Evolutionary conservation across 1,140 invertebrate genomes (phyloP), one percentile per base, ranked within the genome.

Genomic region (Bathynomus jamesi): DNA sequence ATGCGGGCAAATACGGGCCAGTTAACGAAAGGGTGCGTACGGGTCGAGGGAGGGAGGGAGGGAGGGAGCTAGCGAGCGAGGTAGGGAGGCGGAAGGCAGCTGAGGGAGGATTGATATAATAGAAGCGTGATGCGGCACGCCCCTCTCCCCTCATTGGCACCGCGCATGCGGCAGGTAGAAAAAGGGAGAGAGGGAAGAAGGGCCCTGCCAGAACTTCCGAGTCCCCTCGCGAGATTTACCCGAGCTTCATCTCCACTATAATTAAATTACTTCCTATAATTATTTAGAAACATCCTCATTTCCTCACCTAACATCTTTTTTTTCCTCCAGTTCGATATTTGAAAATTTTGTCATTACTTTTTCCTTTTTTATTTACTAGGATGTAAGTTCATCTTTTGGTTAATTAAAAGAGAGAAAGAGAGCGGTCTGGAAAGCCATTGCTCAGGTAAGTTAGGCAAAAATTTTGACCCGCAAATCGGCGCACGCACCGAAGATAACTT

Each of bases 211-310:
- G 2, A 2, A 53, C 40, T 53, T 53, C 40, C 40, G 40, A 53
- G 21, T 53, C 40, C 40, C 40, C 40, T 53, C 40, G 40, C 40
- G 40, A 53, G 40, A 53, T 53, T 53, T 53, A 53, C 40, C 40
- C 21, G 40, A 53, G 40, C 21, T 53, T 53, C 40, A 53, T 53
- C 21, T 53, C n/a, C 40, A 53, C 40, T 53, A 53, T 53, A 53
- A 53, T 53, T 53, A 53, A 53, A 53, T 53, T 53, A 53, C 40
- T 53, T 53, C 40, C 40, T 53, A 53, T 53, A 53, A 17, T 53
- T 53, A 53, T 53, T 53, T 53, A 53, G 40, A 53, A 53, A 53
- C 40, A 21, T 53, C 11, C 21, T 53, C 40, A 53, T 53, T 53
- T 53, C 40, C 40, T 53, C 40, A 17, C 40, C n/a, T n/a, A n/a